Percentiles rank a stretch among this genome's conserved stretches.
Conservation (phyloP, 2,113 vertebrate species). For the Oryzias curvinotus region DNA sequence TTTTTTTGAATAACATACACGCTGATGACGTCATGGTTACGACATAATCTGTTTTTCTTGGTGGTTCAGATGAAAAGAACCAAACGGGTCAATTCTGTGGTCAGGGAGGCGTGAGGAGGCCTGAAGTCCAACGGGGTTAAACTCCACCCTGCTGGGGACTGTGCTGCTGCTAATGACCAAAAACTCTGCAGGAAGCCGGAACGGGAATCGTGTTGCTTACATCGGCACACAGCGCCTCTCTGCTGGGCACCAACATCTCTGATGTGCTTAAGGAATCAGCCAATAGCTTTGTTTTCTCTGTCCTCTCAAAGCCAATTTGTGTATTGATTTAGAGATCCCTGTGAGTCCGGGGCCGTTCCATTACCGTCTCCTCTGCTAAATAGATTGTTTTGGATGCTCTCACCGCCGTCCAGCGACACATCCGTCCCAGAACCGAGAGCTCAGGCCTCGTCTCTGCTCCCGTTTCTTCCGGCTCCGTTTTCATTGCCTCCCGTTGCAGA, state of each 20-base stretch:
- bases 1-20: too few species aligned
- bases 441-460: conserved; percentile 34
- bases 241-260: neutral
- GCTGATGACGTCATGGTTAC: too few species aligned
- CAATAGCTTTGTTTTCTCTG: neutral
- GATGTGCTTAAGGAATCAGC: neutral
- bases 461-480: conserved; percentile 43
- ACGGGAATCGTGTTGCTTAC: neutral
- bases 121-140: neutral
- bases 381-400: conserved; percentile 42
- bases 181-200: neutral
- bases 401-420: conserved; percentile 42
- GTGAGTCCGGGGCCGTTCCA: neutral
- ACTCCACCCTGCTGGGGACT: neutral
- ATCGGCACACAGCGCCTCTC: neutral
- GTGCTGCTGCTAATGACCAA: neutral
- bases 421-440: conserved; percentile 42
- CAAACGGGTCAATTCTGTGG: too few species aligned
- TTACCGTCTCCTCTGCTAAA: conserved; percentile 23
- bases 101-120: too few species aligned
- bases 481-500: conserved; percentile 54
- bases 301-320: neutral
- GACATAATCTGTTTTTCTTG: too few species aligned
- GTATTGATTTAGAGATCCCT: neutral
- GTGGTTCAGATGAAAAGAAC: too few species aligned